Base-by-base conservation (phyloP, 2,113 vertebrate species). In the Ophthalmolycus amberensis region DNA sequence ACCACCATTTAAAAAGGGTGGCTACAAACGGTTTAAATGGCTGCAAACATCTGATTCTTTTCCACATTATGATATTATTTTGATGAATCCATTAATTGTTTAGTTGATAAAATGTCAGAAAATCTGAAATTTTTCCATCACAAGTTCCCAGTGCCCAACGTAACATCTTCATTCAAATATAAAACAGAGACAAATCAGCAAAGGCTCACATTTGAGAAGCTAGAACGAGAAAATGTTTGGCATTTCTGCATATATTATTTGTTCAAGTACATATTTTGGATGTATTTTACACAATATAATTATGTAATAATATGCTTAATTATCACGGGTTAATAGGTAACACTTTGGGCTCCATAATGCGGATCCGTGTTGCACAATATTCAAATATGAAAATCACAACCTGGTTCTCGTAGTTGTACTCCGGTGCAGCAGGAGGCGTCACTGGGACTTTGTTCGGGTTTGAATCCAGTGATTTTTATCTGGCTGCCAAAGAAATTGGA, bases 381-480 rank as follows among this genome's bases (percentile, higher is more conserved):
- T 29, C 22, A 22, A n/a, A 37, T 37, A 25, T 6, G 3, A 46
- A 12, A 60, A 38, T n/a, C 27, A 1, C 64, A 16, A 22, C 14
- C 5, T 8, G 25, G 3, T 18, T 29, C 27, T 3, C 3, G 58
- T 29, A 32, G 27, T 9, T 32, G 4, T 16, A 52, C 77, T 91
- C 93, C 90, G 37, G 37, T 12, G 54, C 92, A 46, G 16, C 67
- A 88, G 91, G 85, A 42, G 82, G 91, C 85, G 10, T 22, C 22
- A 60, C 60, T 25, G 74, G 74, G 34, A 22, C 44, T 22, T 2
- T 3, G 11, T 9, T 1, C 48, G 1, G 3, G 9, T 84, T 84
- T 79, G 16, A 84, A 70, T 32, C 48, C 80, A 25, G 52, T 62
- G 83, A 89, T 90, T 89, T 85, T 88, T 65, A 87, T 90, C 87